Conservation (phyloP, 2,888 invertebrate species). For the Ischnura elegans region DNA sequence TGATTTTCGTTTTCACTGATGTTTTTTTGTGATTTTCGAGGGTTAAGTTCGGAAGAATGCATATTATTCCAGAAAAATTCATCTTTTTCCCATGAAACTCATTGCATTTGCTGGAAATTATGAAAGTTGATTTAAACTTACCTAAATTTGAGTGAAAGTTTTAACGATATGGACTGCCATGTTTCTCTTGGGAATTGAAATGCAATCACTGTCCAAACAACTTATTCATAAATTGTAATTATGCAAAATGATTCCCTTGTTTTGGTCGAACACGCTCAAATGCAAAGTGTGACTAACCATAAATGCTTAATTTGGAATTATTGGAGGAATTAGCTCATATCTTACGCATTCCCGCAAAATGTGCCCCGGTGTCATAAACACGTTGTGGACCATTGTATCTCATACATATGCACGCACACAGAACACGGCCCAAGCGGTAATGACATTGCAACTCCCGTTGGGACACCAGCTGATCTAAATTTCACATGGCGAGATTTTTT, state of each 20-base stretch:
- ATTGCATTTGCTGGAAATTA: neutral
- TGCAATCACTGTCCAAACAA: neutral
- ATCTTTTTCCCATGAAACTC: too few species aligned
- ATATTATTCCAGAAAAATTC: too few species aligned
- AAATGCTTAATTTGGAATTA: slow-evolving; percentile 7
- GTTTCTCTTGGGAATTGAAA: neutral
- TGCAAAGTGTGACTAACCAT: neutral
- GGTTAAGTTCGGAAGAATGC: too few species aligned
- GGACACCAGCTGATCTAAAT: neutral
- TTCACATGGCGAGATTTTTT: neutral
- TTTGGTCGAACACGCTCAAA: neutral
- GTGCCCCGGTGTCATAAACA: neutral
- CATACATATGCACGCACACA: slow-evolving; percentile 8
- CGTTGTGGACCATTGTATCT: neutral
- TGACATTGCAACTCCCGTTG: slow-evolving; percentile 9
- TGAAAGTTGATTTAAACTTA: neutral
- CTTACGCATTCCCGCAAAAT: neutral
- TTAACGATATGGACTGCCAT: neutral
- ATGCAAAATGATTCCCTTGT: neutral
- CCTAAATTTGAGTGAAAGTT: neutral
- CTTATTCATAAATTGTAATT: neutral
- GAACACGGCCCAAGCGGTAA: neutral
- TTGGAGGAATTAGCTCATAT: neutral
- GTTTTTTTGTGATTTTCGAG: too few species aligned
- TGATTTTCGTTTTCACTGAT: too few species aligned